Evolutionary conservation across 1,140 invertebrate genomes (phyloP).

Genomic region (Ridgeia piscesae): DNA sequence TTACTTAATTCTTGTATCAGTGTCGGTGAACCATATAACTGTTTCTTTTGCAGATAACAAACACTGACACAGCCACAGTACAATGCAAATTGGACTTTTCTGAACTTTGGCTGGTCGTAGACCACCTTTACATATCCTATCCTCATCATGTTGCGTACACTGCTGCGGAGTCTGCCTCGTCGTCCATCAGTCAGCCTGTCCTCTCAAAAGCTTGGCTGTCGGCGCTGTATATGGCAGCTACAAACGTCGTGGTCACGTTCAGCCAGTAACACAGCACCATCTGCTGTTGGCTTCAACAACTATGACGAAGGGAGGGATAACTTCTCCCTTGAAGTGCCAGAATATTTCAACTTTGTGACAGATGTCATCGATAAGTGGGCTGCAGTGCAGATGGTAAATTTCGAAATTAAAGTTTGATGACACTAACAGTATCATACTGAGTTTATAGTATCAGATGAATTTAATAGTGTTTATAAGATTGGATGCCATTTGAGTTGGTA

Average conservation of each 20-base stretch:
- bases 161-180: neutral
- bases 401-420: conserved; percentile 2
- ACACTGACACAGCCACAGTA: neutral
- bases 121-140: neutral
- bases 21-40: neutral
- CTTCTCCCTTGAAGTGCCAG: conserved; percentile 40
- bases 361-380: conserved; percentile 57
- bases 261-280: neutral
- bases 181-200: neutral
- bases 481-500: no score
- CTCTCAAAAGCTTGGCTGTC: neutral
- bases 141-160: neutral
- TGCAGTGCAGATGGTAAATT: conserved; percentile 33
- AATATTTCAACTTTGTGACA: conserved; percentile 55
- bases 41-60: neutral
- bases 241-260: neutral
- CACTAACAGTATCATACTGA: neutral
- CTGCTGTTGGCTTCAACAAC: conserved; percentile 31
- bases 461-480: neutral
- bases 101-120: neutral
- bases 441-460: neutral
- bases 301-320: conserved; percentile 41
- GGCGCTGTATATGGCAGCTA: neutral
- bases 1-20: no score
- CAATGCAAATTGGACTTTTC: neutral